Conservation (phyloP, 1,140 invertebrate species). For the Penaeus vannamei region DNA sequence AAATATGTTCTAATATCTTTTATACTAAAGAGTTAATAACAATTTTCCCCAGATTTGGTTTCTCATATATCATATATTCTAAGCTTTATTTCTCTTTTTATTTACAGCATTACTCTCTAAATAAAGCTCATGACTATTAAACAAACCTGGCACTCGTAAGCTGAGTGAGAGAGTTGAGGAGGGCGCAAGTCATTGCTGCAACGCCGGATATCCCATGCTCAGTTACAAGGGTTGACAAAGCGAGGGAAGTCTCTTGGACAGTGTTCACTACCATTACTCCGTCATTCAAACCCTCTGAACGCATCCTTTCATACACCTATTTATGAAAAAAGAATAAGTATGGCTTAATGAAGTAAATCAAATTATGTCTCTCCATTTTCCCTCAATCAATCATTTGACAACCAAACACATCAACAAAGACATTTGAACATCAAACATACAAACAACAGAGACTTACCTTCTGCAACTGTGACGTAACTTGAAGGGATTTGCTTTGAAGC, state of each 20-base stretch:
- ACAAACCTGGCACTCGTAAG: constrained; percentile 57
- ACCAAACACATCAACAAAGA: not conserved
- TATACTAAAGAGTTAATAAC: no score
- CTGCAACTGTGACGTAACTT: constrained; percentile 58
- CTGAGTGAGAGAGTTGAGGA: constrained; percentile 65
- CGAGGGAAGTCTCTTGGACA: constrained; percentile 50
- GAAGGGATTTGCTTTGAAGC: constrained; percentile 58
- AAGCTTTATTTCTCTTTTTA: no score
- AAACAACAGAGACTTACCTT: constrained; percentile 39
- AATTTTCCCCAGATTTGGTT: no score
- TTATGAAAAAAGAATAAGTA: not conserved
- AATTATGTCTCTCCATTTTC: not conserved
- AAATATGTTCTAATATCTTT: no score
- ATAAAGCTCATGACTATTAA: not conserved
- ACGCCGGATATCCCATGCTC: constrained; percentile 60
- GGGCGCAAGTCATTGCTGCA: constrained; percentile 61
- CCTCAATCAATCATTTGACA: not conserved
- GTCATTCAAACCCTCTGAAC: constrained; percentile 59
- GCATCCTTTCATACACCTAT: constrained; percentile 58
- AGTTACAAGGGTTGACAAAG: constrained; percentile 43
- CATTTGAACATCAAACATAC: not conserved
- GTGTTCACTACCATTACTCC: constrained; percentile 41
- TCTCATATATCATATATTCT: no score
- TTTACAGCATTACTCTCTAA: not conserved
- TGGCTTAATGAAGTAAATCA: not conserved